Base-by-base conservation (phyloP, 2,113 vertebrate species). In the Propithecus coquereli region DNA sequence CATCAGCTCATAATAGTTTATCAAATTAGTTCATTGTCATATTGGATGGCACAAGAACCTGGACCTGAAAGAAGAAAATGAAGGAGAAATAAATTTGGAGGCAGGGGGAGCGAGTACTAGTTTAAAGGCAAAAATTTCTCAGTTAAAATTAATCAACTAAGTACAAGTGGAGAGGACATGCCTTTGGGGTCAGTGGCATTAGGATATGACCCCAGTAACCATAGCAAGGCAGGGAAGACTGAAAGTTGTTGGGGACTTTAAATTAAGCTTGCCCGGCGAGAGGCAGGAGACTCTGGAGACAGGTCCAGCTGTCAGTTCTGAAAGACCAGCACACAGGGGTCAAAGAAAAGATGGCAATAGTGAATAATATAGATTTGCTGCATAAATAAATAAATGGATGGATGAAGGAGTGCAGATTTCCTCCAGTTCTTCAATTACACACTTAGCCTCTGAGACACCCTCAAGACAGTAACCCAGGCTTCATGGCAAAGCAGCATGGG, bases 311-410 rank as follows among this genome's bases (percentile, higher is more conserved):
- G 20, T 94, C 6, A 30, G 8, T 91, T 95, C 52, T 83, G 74
- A 92, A 94, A 92, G 32, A 89, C 30, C 34, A 96, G 59, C 8
- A 87, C 12, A 45, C 4, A 66, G 61, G 88, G 57, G 25, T 94
- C 25, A 90, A 66, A 92, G 20, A 85, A 57, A 87, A 50, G 22
- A 65, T 4, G 37, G 14, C 22, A 91, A 90, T 45, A 59, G 57
- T 37, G 80, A 96, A 65, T 79, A 40, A 70, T 30, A 87, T 50
- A 50, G 47, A 43, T 57, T 17, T 94, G 6, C 13, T 63, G 40
- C 32, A 77, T 93, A 74, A 80, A 84, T 91, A 93, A 95, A 37
- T 95, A 81, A 87, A 73, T 83, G 34, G 20, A 52, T 91, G 61
- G 54, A 20, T 68, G 50, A 45, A 68, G 79, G 43, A 90, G 3